Evolutionary conservation across 1,140 invertebrate species (phyloP).

Genomic region (Lanistes nyassanus): DNA sequence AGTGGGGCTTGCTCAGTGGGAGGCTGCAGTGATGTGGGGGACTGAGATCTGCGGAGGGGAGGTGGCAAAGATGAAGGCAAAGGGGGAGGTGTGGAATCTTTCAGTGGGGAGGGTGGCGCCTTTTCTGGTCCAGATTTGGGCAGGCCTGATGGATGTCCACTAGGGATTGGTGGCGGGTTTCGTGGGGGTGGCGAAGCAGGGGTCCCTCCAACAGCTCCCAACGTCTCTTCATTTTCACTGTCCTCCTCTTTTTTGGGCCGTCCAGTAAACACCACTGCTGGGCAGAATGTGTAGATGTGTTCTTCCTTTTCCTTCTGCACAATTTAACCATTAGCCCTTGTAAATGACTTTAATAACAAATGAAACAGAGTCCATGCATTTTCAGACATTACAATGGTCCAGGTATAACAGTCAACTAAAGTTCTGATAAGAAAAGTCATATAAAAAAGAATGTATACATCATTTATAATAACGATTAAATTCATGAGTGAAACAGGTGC

Average conservation of each 20-base stretch:
- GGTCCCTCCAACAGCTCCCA: slow-evolving; percentile 19
- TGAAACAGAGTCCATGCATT: too few species aligned
- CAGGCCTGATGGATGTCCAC: background rate
- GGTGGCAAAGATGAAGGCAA: slow-evolving; percentile 15
- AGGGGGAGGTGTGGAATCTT: slow-evolving; percentile 9
- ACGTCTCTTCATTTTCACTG: slow-evolving; percentile 11
- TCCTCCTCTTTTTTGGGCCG: background rate
- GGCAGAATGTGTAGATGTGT: slow-evolving; percentile 37
- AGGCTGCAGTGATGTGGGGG: slow-evolving; percentile 1
- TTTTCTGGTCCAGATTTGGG: background rate
- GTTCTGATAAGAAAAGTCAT: too few species aligned
- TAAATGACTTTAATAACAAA: too few species aligned
- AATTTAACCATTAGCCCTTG: background rate
- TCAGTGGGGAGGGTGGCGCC: background rate
- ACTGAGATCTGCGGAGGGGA: background rate
- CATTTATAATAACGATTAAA: too few species aligned
- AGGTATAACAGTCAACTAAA: too few species aligned
- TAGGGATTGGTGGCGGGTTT: background rate
- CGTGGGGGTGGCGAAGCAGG: slow-evolving; percentile 3
- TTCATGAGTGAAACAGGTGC: too few species aligned
- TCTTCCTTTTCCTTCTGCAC: slow-evolving; percentile 36
- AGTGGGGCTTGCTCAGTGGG: too few species aligned
- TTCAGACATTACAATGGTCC: too few species aligned
- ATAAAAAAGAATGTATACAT: too few species aligned
- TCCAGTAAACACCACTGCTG: slow-evolving; percentile 29